A percentile compares a stretch with the other conserved stretches of the same genome.
Conservation (phyloP, 2,888 invertebrate genomes). For the Hydropsyche betteni region DNA sequence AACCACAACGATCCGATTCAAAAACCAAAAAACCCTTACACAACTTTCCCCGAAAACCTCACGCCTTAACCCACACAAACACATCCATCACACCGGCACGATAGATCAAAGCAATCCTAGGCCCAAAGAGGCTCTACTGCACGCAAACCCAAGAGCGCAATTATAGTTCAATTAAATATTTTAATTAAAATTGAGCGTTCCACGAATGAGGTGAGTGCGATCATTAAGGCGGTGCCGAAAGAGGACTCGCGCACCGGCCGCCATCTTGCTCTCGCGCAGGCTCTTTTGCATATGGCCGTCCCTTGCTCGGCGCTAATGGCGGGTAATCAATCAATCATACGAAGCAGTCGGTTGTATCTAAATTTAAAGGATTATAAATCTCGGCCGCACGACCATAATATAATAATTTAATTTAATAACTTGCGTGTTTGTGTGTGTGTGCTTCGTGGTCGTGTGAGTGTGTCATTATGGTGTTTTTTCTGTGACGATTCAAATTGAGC, state of each 20-base stretch:
- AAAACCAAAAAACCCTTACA: too few species aligned
- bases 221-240: slow-evolving; percentile 39
- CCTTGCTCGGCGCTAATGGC: slow-evolving; percentile 42
- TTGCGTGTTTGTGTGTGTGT: too few species aligned
- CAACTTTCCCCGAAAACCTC: too few species aligned
- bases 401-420: slow-evolving; percentile 28
- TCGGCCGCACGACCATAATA: slow-evolving; percentile 28
- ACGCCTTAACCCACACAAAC: too few species aligned
- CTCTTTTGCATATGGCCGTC: not conserved
- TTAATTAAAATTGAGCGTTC: slow-evolving; percentile 48
- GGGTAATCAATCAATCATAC: slow-evolving; percentile 48
- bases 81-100: too few species aligned
- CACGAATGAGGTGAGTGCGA: slow-evolving; percentile 44
- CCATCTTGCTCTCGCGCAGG: not conserved
- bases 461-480: too few species aligned
- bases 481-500: too few species aligned
- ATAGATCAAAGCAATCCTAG: not conserved
- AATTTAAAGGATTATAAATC: slow-evolving; percentile 48
- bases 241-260: not conserved
- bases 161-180: slow-evolving; percentile 49
- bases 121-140: not conserved
- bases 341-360: slow-evolving; percentile 46
- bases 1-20: too few species aligned
- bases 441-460: too few species aligned
- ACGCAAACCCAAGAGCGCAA: slow-evolving; percentile 31